Evolutionary conservation across 2,113 vertebrate genomes (phyloP).

Genomic region (Himantopus leucocephalus): DNA sequence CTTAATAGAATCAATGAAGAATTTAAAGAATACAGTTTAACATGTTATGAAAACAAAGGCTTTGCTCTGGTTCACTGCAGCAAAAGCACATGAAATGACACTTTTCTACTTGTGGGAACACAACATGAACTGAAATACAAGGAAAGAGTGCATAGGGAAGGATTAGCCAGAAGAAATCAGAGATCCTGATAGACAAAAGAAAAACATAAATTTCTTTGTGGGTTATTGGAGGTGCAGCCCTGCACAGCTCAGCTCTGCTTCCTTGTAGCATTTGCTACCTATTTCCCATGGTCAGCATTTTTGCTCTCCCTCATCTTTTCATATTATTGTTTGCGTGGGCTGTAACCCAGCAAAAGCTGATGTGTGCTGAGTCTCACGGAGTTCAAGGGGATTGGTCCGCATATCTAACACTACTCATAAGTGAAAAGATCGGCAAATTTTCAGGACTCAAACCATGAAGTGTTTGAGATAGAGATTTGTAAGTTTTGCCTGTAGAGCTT

Average conservation of each 20-base stretch:
- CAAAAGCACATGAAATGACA: not conserved
- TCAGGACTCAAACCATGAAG: not conserved
- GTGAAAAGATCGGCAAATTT: not conserved
- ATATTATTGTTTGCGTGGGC: rapidly evolving
- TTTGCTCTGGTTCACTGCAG: constrained; percentile 33
- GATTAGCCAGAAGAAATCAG: constrained; percentile 2
- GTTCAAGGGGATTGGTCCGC: not conserved
- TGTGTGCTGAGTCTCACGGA: not conserved
- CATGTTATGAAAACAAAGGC: constrained; percentile 48
- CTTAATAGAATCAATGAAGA: constrained; percentile 55
- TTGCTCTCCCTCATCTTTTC: not conserved
- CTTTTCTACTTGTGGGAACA: constrained; percentile 9
- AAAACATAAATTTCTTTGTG: not conserved
- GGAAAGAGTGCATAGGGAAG: not conserved
- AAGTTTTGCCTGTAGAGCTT: not conserved
- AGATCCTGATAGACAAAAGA: not conserved
- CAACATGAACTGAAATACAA: not conserved
- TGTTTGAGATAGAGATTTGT: not conserved
- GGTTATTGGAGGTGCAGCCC: not conserved
- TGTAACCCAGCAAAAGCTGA: not conserved
- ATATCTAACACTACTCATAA: not conserved
- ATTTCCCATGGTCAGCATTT: not conserved
- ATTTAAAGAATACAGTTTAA: constrained; percentile 50
- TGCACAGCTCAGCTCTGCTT: not conserved
- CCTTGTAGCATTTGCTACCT: not conserved